A percentile compares a stretch with the other conserved stretches of the same genome.
phyloP scores from a whole-genome alignment of 2,113 vertebrate genomes.

The Cyprinodon brontotheroides region DNA sequence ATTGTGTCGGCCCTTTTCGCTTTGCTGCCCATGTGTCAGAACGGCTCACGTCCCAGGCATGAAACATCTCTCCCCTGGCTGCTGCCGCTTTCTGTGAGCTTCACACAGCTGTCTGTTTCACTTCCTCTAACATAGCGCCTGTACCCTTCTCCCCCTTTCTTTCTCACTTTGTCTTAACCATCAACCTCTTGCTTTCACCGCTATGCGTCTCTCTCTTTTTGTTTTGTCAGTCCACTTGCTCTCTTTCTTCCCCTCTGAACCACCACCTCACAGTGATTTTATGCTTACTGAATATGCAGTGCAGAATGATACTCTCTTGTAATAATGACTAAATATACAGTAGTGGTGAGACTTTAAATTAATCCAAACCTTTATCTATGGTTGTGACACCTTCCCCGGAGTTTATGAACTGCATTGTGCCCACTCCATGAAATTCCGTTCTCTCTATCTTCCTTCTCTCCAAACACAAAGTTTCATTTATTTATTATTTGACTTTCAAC shows the following conservation, averaged over 20 bases:
- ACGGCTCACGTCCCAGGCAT: slow-evolving; percentile 56
- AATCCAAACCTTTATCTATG: background rate
- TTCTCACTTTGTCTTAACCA: slow-evolving; percentile 61
- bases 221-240: background rate
- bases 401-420: too few relatives aligned
- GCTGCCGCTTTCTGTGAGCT: slow-evolving; percentile 71
- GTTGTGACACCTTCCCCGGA: too few relatives aligned
- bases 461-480: too few relatives aligned
- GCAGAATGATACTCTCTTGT: slow-evolving; percentile 54
- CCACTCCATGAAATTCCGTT: too few relatives aligned
- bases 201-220: background rate
- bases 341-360: slow-evolving; percentile 27
- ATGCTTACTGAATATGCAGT: slow-evolving; percentile 69
- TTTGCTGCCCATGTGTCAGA: slow-evolving; percentile 71
- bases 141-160: slow-evolving; percentile 39
- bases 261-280: slow-evolving; percentile 50
- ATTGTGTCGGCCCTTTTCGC: slow-evolving; percentile 61
- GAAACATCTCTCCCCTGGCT: slow-evolving; percentile 74
- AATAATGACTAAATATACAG: slow-evolving; percentile 46
- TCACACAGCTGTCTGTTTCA: slow-evolving; percentile 66
- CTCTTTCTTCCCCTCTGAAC: slow-evolving; percentile 8
- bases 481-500: too few relatives aligned
- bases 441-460: too few relatives aligned
- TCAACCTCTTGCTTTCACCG: slow-evolving; percentile 44
- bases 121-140: slow-evolving; percentile 42